Conservation (phyloP, 2,113 vertebrate genomes). For the Ailuropoda melanoleuca region DNA sequence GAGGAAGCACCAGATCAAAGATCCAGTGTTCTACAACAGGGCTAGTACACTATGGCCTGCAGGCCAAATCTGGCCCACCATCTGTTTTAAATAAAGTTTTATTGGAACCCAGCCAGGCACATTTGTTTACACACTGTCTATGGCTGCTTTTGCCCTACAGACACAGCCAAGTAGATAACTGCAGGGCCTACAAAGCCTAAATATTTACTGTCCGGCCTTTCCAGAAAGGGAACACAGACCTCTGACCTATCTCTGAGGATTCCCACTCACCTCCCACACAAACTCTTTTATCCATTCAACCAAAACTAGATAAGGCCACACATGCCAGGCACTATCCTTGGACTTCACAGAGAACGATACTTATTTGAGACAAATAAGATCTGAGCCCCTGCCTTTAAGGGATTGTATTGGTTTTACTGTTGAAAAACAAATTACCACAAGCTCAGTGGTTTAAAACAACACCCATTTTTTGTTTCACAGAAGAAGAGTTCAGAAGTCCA, state of each 20-base stretch:
- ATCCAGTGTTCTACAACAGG: not conserved
- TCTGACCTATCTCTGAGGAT: not conserved
- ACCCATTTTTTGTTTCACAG: not conserved
- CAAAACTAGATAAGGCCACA: not conserved
- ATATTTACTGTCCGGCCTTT: not conserved
- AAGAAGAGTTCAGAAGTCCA: not conserved
- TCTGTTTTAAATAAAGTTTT: constrained; percentile 14
- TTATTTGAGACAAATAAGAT: not conserved
- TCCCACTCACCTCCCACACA: not conserved
- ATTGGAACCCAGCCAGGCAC: not conserved
- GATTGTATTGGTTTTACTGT: not conserved
- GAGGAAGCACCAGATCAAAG: not conserved
- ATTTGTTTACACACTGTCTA: not conserved
- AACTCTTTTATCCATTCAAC: not conserved
- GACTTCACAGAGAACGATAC: not conserved
- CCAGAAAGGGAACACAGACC: not conserved
- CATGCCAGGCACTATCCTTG: not conserved
- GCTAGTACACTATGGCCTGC: not conserved
- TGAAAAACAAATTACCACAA: not conserved
- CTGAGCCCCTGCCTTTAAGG: not conserved
- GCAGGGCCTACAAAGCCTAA: not conserved
- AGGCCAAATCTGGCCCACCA: not conserved
- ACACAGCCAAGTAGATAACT: not conserved
- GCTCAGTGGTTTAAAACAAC: not conserved
- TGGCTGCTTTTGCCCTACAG: not conserved